Conservation (phyloP, 2,888 invertebrate species). For the Archips crataeganus region DNA sequence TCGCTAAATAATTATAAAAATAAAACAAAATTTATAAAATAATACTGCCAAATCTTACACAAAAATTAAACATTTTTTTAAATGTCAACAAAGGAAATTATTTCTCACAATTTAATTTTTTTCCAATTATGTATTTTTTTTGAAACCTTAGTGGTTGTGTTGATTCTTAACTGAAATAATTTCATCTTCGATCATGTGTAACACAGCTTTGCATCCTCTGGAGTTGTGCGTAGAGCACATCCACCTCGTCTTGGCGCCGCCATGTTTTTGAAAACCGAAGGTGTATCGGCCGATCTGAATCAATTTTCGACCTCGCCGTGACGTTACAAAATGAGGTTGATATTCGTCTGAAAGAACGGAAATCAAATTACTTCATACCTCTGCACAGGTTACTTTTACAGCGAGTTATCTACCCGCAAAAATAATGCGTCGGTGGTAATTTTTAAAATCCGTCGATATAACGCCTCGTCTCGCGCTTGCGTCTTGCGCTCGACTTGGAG, state of each 20-base stretch:
- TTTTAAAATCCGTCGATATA: too few relatives aligned
- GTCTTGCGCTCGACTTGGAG: too few relatives aligned
- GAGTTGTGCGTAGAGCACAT: conserved; percentile 48
- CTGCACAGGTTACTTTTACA: too few relatives aligned
- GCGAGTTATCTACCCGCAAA: too few relatives aligned
- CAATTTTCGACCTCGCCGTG: conserved; percentile 33
- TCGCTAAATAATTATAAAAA: not conserved
- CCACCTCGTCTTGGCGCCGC: conserved; percentile 45
- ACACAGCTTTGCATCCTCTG: conserved; percentile 47
- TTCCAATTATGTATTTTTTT: too few relatives aligned
- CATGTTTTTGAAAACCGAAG: conserved; percentile 42
- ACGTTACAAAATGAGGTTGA: conserved; percentile 33
- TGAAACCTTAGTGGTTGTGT: conserved; percentile 45
- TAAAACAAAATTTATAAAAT: not conserved
- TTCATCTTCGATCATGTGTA: conserved; percentile 45
- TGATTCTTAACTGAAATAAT: conserved; percentile 45
- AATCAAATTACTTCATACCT: not conserved
- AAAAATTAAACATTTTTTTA: too few relatives aligned
- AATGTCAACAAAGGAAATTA: too few relatives aligned
- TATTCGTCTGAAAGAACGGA: conserved; percentile 13
- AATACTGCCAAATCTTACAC: not conserved
- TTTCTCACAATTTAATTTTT: too few relatives aligned
- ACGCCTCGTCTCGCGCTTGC: too few relatives aligned
- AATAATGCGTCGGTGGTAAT: too few relatives aligned
- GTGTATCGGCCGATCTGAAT: conserved; percentile 42